Evolutionary conservation across 2,888 invertebrate genomes (phyloP).

Genomic region (Microplitis deprimator): DNA sequence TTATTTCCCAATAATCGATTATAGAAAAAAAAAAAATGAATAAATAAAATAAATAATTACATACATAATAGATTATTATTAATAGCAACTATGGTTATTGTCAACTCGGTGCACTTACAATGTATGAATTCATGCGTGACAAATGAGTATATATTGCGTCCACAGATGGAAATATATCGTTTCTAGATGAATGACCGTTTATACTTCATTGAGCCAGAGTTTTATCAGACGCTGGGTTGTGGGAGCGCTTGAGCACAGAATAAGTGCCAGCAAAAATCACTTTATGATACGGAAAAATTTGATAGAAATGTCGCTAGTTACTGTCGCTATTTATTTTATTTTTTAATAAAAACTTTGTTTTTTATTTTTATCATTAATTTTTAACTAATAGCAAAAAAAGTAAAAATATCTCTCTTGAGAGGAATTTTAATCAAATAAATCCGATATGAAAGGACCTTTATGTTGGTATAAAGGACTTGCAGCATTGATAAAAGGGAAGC

Average conservation of each 20-base stretch:
- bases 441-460: background rate
- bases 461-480: background rate
- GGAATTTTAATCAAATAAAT: slow-evolving; percentile 12
- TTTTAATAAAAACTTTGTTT: background rate
- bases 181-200: slow-evolving; percentile 40
- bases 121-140: slow-evolving; percentile 22
- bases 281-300: slow-evolving; percentile 60
- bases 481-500: slow-evolving; percentile 25
- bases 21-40: background rate
- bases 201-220: slow-evolving; percentile 37
- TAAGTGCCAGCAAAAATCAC: slow-evolving; percentile 47
- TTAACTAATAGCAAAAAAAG: background rate
- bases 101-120: slow-evolving; percentile 28
- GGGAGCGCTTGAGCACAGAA: slow-evolving; percentile 31
- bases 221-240: slow-evolving; percentile 30
- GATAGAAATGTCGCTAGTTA: slow-evolving; percentile 56
- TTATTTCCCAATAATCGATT: background rate
- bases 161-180: slow-evolving; percentile 42
- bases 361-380: too few relatives aligned
- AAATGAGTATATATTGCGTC: slow-evolving; percentile 34
- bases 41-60: background rate
- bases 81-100: slow-evolving; percentile 9
- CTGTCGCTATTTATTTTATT: slow-evolving; percentile 23
- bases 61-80: slow-evolving; percentile 22
- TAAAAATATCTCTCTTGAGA: background rate